These are phyloP conservation scores for Erythrocebus patas DNA, from an alignment of 2,113 vertebrate species.

Conservation along the genomic window DNA sequence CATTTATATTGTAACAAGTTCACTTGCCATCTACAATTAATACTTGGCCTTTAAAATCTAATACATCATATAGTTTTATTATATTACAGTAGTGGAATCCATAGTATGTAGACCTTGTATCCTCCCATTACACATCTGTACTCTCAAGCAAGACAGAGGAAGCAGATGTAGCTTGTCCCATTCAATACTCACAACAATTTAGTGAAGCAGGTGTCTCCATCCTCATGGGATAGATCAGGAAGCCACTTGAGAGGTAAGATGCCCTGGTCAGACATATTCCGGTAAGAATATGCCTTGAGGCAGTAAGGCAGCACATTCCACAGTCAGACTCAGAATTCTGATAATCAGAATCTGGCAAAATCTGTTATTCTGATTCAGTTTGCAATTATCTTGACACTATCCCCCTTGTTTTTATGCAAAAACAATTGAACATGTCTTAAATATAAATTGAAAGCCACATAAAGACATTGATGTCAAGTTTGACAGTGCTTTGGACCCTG, in stretches of 20 bases:
- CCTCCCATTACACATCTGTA: not conserved
- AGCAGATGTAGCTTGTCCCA: not conserved
- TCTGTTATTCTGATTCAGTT: not conserved
- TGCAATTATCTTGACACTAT: not conserved
- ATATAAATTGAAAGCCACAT: not conserved
- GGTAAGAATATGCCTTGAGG: too few species aligned
- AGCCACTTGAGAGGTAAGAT: not conserved
- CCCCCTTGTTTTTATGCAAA: not conserved
- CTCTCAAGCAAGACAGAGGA: not conserved
- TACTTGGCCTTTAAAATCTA: not conserved
- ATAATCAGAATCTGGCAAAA: not conserved
- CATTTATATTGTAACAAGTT: not conserved
- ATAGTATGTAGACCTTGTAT: not conserved
- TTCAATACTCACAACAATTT: not conserved
- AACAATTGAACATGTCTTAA: not conserved
- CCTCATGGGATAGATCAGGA: not conserved
- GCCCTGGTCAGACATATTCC: not conserved
- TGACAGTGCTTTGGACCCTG: not conserved
- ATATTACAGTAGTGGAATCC: not conserved
- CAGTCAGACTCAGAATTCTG: not conserved
- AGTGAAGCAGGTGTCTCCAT: not conserved
- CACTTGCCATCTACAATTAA: not conserved
- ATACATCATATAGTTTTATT: not conserved
- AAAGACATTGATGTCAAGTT: not conserved
- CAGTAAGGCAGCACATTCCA: not conserved